Percentiles rank a stretch among this genome's conserved stretches.
phyloP scores from a whole-genome alignment of 2,113 vertebrate genomes.

The Centropus bengalensis region DNA sequence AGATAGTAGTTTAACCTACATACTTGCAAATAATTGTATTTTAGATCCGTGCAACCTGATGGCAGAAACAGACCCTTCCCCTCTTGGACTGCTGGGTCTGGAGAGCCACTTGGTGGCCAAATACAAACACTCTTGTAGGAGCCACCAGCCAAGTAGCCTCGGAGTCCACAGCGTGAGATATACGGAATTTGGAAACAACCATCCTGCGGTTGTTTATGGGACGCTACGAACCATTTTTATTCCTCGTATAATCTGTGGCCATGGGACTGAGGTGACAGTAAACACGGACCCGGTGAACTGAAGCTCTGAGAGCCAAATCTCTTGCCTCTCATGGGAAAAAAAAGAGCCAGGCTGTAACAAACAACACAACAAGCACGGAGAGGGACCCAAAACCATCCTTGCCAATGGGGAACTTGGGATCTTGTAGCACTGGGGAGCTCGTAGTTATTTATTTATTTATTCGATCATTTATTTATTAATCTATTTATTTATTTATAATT shows the following conservation, averaged over 20 bases:
- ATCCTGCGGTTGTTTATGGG: neutral
- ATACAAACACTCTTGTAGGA: neutral
- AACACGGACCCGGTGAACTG: neutral
- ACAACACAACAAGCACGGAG: fast-evolving
- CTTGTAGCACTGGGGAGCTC: neutral
- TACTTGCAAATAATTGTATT: neutral
- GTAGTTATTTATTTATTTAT: neutral
- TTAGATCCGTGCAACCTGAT: neutral
- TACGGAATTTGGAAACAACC: neutral
- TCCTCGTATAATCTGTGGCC: neutral
- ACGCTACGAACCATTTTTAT: neutral
- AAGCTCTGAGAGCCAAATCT: neutral
- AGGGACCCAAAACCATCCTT: neutral
- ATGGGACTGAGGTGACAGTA: neutral
- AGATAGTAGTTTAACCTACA: slow-evolving; percentile 39
- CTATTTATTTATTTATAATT: no score
- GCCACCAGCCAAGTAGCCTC: neutral
- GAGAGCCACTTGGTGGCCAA: slow-evolving; percentile 35
- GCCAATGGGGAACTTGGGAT: neutral
- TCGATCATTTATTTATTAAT: neutral
- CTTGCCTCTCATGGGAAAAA: neutral
- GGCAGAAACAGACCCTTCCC: neutral
- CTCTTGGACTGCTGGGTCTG: neutral
- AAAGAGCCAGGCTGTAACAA: neutral
- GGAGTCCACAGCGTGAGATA: neutral